These are phyloP conservation scores for Neocrepidodera transversa DNA, from an alignment of 2,888 invertebrate species.

Conservation along the genomic window DNA sequence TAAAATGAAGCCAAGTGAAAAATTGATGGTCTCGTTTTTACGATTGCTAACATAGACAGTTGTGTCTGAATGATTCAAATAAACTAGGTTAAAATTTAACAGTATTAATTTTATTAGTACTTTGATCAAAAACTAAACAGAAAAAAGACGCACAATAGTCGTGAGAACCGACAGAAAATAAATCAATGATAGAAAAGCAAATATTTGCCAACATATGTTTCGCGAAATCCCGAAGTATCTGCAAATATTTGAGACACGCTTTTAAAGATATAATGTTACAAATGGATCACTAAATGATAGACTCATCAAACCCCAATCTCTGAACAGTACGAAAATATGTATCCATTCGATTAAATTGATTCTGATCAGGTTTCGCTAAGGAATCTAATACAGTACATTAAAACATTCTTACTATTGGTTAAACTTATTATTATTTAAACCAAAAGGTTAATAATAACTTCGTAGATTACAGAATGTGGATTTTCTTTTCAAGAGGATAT, in stretches of 20 bases:
- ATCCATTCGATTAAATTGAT: constrained; percentile 11
- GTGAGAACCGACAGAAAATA: constrained; percentile 9
- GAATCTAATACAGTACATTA: no score
- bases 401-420: no score
- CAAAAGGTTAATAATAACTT: no score
- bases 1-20: constrained; percentile 42
- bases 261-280: constrained; percentile 52
- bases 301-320: constrained; percentile 7
- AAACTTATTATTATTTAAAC: no score
- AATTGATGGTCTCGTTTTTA: constrained; percentile 17
- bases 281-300: constrained; percentile 45
- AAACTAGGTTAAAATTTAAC: not conserved
- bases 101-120: no score
- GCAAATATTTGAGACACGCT: constrained; percentile 55
- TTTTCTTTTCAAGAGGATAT: no score
- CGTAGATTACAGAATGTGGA: no score
- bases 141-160: not conserved
- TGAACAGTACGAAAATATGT: constrained; percentile 1
- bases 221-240: constrained; percentile 47
- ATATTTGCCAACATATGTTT: constrained; percentile 47
- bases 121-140: not conserved
- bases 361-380: constrained; percentile 13
- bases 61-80: not conserved
- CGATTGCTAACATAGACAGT: not conserved
- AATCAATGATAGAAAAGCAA: constrained; percentile 44